phyloP scores from a whole-genome alignment of 2,888 invertebrate species.

The Drosophila lacicola region DNA sequence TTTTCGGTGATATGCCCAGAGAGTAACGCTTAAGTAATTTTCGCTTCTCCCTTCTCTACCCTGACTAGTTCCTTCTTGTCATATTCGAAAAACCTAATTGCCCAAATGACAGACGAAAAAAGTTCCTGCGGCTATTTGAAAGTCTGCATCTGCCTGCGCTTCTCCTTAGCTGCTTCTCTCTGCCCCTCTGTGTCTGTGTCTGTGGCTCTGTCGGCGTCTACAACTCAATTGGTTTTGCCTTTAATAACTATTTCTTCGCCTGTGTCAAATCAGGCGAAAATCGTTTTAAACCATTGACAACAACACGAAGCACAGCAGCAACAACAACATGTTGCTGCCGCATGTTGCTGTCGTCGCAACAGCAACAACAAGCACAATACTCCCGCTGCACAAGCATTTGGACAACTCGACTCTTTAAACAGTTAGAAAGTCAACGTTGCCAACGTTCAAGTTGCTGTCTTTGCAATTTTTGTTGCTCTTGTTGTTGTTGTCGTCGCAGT shows the following conservation, averaged over 20 bases:
- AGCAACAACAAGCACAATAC: slow-evolving; percentile 38
- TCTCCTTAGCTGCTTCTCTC: background rate
- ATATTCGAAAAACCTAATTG: slow-evolving; percentile 61
- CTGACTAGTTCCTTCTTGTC: slow-evolving; percentile 39
- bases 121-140: slow-evolving; percentile 57
- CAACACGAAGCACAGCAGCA: slow-evolving; percentile 63
- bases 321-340: slow-evolving; percentile 27
- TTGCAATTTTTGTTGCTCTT: slow-evolving; percentile 11
- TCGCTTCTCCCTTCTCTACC: background rate
- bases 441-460: slow-evolving; percentile 21
- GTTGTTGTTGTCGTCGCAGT: slow-evolving; percentile 21
- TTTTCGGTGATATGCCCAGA: slow-evolving; percentile 13
- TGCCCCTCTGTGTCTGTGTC: background rate
- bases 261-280: slow-evolving; percentile 78
- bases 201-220: slow-evolving; percentile 29
- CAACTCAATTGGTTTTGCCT: slow-evolving; percentile 74
- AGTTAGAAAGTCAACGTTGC: slow-evolving; percentile 73
- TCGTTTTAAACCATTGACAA: slow-evolving; percentile 78
- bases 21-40: slow-evolving; percentile 29
- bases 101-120: slow-evolving; percentile 56
- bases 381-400: slow-evolving; percentile 63
- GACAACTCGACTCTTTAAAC: slow-evolving; percentile 56
- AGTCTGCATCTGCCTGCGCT: slow-evolving; percentile 18
- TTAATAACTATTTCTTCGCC: slow-evolving; percentile 67
- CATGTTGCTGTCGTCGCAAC: slow-evolving; percentile 43